Conservation (phyloP, 2,797 vertebrate genomes). For the Sebastes oblongus region DNA sequence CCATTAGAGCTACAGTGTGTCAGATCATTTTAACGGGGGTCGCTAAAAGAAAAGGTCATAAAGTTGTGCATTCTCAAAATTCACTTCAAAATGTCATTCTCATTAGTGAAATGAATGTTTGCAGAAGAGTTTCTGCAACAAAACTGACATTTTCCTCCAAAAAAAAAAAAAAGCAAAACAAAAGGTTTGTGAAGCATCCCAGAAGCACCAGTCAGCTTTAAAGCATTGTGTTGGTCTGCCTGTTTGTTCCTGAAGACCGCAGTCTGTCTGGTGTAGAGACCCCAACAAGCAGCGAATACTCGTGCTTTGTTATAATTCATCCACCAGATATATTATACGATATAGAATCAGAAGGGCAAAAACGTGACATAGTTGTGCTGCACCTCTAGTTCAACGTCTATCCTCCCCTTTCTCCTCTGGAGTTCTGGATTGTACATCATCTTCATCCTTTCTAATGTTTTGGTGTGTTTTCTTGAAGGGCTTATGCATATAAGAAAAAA, state of each 20-base stretch:
- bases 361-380: slow-evolving; percentile 33
- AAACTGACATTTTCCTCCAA: slow-evolving; percentile 5
- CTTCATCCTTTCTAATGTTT: slow-evolving; percentile 58
- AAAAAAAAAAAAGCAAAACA: background rate
- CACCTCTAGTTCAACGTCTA: slow-evolving; percentile 37
- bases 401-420: slow-evolving; percentile 31
- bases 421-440: slow-evolving; percentile 70
- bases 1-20: slow-evolving; percentile 6
- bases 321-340: slow-evolving; percentile 46
- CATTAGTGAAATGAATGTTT: slow-evolving; percentile 50
- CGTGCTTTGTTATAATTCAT: slow-evolving; percentile 27
- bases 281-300: background rate
- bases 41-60: slow-evolving; percentile 21
- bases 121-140: slow-evolving; percentile 26
- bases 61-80: slow-evolving; percentile 4
- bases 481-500: slow-evolving; percentile 74
- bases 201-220: slow-evolving; percentile 10
- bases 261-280: background rate
- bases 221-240: background rate
- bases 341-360: slow-evolving; percentile 58
- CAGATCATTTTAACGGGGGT: slow-evolving; percentile 2
- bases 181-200: background rate
- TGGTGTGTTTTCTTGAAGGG: slow-evolving; percentile 82
- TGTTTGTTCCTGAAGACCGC: slow-evolving; percentile 2
- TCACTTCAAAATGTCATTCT: slow-evolving; percentile 5